Evolutionary conservation across 2,888 invertebrate species (phyloP), one percentile per base, ranked within the genome.

Genomic region (Molorchus minor): DNA sequence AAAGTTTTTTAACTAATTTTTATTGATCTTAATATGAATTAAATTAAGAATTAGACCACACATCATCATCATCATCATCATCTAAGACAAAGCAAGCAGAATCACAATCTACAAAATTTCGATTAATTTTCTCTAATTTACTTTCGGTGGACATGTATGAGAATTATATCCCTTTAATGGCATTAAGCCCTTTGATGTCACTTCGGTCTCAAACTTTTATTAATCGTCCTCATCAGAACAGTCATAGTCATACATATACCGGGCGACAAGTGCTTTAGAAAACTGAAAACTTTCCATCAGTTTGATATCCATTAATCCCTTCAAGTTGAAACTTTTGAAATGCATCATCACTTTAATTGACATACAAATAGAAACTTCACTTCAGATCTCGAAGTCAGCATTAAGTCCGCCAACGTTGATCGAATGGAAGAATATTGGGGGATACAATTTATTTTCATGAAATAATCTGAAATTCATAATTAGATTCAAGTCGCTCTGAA

Each of bases 401-500:
- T 64, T 43, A 52, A 62, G 53, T 45, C 30, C 8, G 17, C 43
- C 51, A 54, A 40, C 47, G 29, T 57, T 61, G 52, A 57, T 56
- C 53, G 53, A 57, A 57, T 30, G 54, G 47, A 35, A 21, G 38
- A 49, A 33, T 49, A 69, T 67, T 69, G 65, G 69, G n/a, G 65
- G 68, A 67, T 65, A 68, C 69, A 69, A 71, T 71, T 72, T 70
- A 71, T 72, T 69, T 73, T 70, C 67, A 64, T 60, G 66, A 68
- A 71, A 70, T 69, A 70, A 72, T 71, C 67, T 65, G 67, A 70
- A 71, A 72, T 73, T 73, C 75, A 73, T 77, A 76, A 77, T 77
- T 77, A 75, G 74, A 75, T 77, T 75, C 71, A 69, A 74, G 71
- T 68, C 68, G 67, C 69, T 75, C 71, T 72, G 75, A 74, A 76